These are phyloP conservation scores for Martes flavigula DNA, from an alignment of 2,797 vertebrate species.

Conservation along the genomic window DNA sequence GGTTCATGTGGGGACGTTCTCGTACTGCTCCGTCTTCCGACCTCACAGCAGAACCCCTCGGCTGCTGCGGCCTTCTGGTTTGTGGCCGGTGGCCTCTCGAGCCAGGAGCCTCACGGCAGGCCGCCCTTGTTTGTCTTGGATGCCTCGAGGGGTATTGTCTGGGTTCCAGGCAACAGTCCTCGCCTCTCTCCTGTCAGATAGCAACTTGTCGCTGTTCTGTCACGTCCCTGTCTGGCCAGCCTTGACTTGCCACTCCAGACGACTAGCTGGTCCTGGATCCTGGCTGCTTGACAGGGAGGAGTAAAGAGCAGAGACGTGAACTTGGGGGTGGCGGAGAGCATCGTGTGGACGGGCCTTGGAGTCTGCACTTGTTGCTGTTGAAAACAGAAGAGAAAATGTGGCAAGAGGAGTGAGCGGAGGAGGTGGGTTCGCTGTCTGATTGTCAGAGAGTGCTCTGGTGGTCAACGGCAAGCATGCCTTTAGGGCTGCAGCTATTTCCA, in stretches of 20 bases:
- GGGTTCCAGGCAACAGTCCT: not conserved
- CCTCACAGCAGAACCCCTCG: not conserved
- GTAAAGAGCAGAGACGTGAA: not conserved
- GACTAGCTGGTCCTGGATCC: not conserved
- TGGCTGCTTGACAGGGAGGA: not conserved
- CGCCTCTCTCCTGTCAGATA: not conserved
- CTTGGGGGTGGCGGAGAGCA: not conserved
- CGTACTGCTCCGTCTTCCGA: rapidly evolving
- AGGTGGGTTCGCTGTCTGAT: not conserved
- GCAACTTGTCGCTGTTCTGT: not conserved
- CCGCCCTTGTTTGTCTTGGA: not conserved
- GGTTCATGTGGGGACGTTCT: not conserved
- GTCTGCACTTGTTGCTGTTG: not conserved
- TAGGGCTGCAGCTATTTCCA: not conserved
- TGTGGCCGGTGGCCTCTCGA: not conserved
- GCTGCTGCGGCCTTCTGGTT: not conserved
- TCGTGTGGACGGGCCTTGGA: not conserved
- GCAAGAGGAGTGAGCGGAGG: not conserved
- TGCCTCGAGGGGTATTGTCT: not conserved
- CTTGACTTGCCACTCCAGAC: not conserved
- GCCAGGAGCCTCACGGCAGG: not conserved
- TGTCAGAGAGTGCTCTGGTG: not conserved
- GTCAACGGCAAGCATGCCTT: not conserved
- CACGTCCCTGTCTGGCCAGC: not conserved
- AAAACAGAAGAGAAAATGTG: not conserved